A percentile compares a stretch with the other conserved stretches of the same genome.
Evolutionary conservation across 2,797 vertebrate species (phyloP).

Genomic region (Schizopygopsis malacanthus): DNA sequence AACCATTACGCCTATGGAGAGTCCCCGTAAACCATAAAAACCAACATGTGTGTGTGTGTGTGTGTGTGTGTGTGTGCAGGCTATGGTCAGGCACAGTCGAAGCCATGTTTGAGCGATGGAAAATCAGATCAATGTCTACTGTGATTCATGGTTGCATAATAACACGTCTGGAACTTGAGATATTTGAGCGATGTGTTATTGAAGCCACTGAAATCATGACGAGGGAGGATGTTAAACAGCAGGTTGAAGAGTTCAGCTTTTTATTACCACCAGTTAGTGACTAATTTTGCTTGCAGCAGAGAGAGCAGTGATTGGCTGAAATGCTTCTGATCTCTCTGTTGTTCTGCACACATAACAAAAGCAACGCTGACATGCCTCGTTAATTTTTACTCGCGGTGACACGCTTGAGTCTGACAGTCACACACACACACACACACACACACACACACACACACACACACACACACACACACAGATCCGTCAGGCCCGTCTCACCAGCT

Average conservation of each 20-base stretch:
- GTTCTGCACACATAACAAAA: slow-evolving; percentile 19
- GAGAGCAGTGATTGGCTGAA: slow-evolving; percentile 9
- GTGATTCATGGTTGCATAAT: not conserved
- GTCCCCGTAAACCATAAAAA: too few relatives aligned
- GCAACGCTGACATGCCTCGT: slow-evolving; percentile 11
- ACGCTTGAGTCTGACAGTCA: not conserved
- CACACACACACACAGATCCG: not conserved
- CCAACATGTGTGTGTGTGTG: too few relatives aligned
- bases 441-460: too few relatives aligned
- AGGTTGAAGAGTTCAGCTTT: not conserved
- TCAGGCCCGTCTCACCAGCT: slow-evolving; percentile 74
- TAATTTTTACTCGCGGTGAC: slow-evolving; percentile 14
- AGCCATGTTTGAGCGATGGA: not conserved
- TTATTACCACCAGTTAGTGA: not conserved
- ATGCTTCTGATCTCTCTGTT: slow-evolving; percentile 11
- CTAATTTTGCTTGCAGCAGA: not conserved
- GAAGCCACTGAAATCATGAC: not conserved
- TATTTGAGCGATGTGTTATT: not conserved
- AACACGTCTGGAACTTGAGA: not conserved
- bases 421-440: not conserved
- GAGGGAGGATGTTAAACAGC: not conserved
- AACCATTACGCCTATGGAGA: too few relatives aligned
- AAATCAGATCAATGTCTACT: slow-evolving; percentile 5
- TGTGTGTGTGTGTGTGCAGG: too few relatives aligned
- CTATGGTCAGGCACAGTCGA: not conserved